Evolutionary conservation across 2,888 invertebrate species (phyloP).

Genomic region (Caenorhabditis auriculariae): DNA sequence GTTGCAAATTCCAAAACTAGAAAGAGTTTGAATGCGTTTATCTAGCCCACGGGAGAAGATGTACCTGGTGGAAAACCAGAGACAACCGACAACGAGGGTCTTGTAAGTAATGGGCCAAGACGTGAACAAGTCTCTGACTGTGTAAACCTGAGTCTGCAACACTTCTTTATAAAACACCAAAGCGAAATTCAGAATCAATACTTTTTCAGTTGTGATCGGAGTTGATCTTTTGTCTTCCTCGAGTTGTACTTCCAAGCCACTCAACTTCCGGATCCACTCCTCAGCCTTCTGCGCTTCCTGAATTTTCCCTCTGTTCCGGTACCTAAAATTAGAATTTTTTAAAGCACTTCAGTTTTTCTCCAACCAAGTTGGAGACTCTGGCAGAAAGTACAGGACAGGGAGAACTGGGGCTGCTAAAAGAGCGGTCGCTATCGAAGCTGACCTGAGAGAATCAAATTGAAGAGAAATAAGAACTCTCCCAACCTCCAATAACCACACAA

Average conservation of each 20-base stretch:
- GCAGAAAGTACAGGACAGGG: slow-evolving; percentile 24
- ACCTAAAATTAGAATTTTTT: slow-evolving; percentile 6
- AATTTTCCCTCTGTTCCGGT: slow-evolving; percentile 4
- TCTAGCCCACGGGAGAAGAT: too few relatives aligned
- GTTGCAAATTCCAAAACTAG: too few relatives aligned
- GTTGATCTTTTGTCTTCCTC: slow-evolving; percentile 25
- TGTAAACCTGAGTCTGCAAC: slow-evolving; percentile 31
- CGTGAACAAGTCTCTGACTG: slow-evolving; percentile 35
- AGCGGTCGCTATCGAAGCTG: slow-evolving; percentile 31
- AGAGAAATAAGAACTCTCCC: too few relatives aligned
- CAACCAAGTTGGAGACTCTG: slow-evolving; percentile 43
- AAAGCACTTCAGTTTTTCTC: background rate
- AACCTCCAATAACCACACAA: slow-evolving; percentile 37
- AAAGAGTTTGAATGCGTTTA: too few relatives aligned
- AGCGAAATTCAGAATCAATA: background rate
- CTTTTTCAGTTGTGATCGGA: background rate
- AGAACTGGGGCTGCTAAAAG: slow-evolving; percentile 25
- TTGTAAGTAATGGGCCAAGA: slow-evolving; percentile 24
- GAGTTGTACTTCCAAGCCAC: slow-evolving; percentile 19
- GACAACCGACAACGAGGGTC: slow-evolving; percentile 28
- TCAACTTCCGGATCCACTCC: background rate
- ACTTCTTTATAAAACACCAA: background rate
- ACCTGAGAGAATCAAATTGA: too few relatives aligned
- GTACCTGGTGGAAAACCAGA: slow-evolving; percentile 42
- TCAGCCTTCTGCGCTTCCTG: background rate